Percentiles rank a stretch among this genome's conserved stretches.
Conservation (phyloP, 1,140 invertebrate species). For the Atopsyche davidsoni region DNA sequence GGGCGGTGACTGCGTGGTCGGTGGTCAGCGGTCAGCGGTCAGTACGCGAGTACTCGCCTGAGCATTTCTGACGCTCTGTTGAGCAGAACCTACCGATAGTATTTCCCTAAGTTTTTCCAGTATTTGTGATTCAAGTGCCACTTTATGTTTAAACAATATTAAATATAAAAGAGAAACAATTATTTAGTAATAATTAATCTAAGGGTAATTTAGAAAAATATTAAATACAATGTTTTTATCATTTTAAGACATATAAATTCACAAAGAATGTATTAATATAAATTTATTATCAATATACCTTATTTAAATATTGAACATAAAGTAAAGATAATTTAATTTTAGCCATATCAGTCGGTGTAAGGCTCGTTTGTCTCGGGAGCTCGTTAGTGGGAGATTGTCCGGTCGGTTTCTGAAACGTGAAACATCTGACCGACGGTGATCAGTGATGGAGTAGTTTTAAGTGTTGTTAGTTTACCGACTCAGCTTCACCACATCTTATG, state of each 20-base stretch:
- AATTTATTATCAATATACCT: slow-evolving; percentile 32
- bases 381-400: no score
- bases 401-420: no score
- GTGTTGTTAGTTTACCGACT: slow-evolving; percentile 21
- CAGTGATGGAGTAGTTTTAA: slow-evolving; percentile 22
- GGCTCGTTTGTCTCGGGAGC: no score
- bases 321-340: slow-evolving; percentile 44
- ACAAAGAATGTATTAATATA: slow-evolving; percentile 29
- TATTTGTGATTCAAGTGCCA: slow-evolving; percentile 56
- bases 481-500: slow-evolving; percentile 5
- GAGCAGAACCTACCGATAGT: slow-evolving; percentile 35
- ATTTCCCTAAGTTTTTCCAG: slow-evolving; percentile 53
- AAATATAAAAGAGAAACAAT: slow-evolving; percentile 43
- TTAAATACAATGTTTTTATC: slow-evolving; percentile 54
- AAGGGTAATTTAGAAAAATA: slow-evolving; percentile 48
- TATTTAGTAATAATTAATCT: slow-evolving; percentile 53
- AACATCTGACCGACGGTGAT: slow-evolving; percentile 10
- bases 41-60: slow-evolving; percentile 2
- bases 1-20: no score
- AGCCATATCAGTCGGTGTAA: slow-evolving; percentile 52
- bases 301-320: slow-evolving; percentile 29
- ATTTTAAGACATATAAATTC: slow-evolving; percentile 48
- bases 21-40: slow-evolving; percentile 15
- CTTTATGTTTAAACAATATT: slow-evolving; percentile 53
- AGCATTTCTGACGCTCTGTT: slow-evolving; percentile 13